Percentiles rank a stretch among this genome's conserved stretches.
Conservation (phyloP, 2,888 invertebrate species). For the Ormia ochracea region DNA sequence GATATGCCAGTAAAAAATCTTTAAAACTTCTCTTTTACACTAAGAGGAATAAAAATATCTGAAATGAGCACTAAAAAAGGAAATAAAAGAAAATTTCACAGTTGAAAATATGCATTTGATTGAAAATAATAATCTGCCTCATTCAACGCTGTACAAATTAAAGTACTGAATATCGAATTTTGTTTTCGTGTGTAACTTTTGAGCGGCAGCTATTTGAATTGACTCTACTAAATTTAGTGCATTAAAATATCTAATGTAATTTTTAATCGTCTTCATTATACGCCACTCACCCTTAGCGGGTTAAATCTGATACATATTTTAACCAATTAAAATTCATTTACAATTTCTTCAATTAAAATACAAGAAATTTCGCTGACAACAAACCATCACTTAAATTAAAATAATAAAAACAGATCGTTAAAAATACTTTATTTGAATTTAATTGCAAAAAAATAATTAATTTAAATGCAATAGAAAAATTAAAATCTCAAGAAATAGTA, state of each 20-base stretch:
- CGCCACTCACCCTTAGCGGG: neutral
- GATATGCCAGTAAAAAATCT: too few species aligned
- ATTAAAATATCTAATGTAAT: too few species aligned
- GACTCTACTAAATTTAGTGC: too few species aligned
- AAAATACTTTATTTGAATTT: neutral
- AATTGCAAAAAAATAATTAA: neutral
- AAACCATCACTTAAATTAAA: neutral
- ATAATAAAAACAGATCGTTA: neutral
- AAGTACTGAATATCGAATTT: too few species aligned
- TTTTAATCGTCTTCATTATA: neutral
- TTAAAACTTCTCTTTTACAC: too few species aligned
- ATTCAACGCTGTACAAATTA: too few species aligned
- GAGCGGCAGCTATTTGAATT: neutral
- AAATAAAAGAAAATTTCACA: too few species aligned
- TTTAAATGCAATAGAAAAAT: neutral
- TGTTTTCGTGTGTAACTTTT: too few species aligned
- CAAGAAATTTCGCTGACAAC: neutral
- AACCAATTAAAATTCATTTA: slow-evolving; percentile 29
- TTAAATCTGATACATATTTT: neutral
- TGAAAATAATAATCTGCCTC: too few species aligned
- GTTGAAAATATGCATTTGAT: too few species aligned
- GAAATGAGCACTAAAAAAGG: too few species aligned
- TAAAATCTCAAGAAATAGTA: slow-evolving; percentile 27
- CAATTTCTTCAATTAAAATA: slow-evolving; percentile 26
- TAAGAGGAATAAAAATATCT: too few species aligned